Evolutionary conservation across 1,140 invertebrate genomes (phyloP).

Genomic region (Bombus waltoni): DNA sequence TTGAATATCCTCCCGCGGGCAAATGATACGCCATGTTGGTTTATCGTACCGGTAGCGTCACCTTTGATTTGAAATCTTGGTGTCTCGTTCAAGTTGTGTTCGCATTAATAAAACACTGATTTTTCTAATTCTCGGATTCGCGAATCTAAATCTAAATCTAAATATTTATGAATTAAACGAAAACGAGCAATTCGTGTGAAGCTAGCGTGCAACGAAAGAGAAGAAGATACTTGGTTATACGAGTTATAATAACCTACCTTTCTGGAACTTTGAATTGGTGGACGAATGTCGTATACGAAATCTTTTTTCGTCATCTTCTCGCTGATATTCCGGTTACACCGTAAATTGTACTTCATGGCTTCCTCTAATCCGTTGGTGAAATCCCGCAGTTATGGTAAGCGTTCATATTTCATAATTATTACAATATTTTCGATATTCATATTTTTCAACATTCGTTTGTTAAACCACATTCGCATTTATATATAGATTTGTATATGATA

Average conservation of each 20-base stretch:
- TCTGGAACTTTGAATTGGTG: constrained; percentile 45
- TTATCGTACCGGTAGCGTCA: not conserved
- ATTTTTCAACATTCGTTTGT: constrained; percentile 31
- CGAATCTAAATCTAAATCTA: not conserved
- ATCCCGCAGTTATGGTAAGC: constrained; percentile 24
- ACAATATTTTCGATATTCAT: constrained; percentile 16
- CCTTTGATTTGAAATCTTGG: not conserved
- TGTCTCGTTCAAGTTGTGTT: not conserved
- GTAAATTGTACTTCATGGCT: constrained; percentile 71
- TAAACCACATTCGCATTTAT: no score
- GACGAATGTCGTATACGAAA: constrained; percentile 72
- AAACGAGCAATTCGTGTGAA: no score
- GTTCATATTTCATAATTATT: constrained; percentile 42
- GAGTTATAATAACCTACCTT: constrained; percentile 53
- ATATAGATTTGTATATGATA: no score
- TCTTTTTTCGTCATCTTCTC: constrained; percentile 76
- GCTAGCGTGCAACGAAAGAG: not conserved
- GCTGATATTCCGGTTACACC: constrained; percentile 72
- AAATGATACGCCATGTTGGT: not conserved
- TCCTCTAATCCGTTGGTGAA: constrained; percentile 38
- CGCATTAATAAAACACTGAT: not conserved
- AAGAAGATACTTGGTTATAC: not conserved
- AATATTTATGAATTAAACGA: not conserved
- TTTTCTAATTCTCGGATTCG: not conserved
- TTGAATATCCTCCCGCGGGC: not conserved